A percentile compares a stretch with the other conserved stretches of the same genome.
Conservation (phyloP, 2,888 invertebrate genomes). For the Leptopilina syphax region DNA sequence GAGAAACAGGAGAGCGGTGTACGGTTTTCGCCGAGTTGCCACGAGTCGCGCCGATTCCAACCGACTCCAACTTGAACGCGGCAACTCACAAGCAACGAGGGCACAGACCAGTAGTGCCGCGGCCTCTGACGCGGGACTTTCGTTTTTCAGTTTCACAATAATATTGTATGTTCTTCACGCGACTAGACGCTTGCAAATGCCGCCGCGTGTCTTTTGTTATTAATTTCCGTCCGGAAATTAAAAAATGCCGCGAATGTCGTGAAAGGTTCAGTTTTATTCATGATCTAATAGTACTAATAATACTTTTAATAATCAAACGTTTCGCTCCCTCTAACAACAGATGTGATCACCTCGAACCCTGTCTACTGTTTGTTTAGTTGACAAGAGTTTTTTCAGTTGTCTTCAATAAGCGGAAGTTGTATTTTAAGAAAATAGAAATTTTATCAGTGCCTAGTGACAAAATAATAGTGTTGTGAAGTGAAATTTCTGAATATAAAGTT, state of each 20-base stretch:
- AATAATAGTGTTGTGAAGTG: background rate
- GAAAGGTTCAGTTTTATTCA: too few relatives aligned
- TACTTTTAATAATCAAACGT: constrained; percentile 24
- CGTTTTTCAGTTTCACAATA: constrained; percentile 48
- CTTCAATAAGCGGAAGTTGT: constrained; percentile 14
- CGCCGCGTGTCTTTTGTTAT: constrained; percentile 43
- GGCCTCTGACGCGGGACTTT: constrained; percentile 69
- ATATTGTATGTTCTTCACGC: constrained; percentile 42
- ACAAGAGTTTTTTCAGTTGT: constrained; percentile 55
- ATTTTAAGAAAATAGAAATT: background rate
- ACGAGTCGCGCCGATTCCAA: constrained; percentile 59
- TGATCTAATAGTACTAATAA: background rate
- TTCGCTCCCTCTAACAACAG: constrained; percentile 54
- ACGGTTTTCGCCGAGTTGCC: constrained; percentile 52
- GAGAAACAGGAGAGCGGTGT: constrained; percentile 38
- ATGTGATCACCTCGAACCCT: constrained; percentile 57
- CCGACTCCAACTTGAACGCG: constrained; percentile 65
- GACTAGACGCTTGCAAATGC: constrained; percentile 47
- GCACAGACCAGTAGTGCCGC: constrained; percentile 71
- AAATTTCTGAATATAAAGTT: background rate
- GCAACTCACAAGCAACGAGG: constrained; percentile 67
- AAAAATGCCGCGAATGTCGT: background rate
- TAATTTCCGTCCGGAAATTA: background rate
- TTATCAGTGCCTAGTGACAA: constrained; percentile 12
- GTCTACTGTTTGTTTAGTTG: constrained; percentile 61